Conservation (phyloP, 2,113 vertebrate species). For the Rissa tridactyla region DNA sequence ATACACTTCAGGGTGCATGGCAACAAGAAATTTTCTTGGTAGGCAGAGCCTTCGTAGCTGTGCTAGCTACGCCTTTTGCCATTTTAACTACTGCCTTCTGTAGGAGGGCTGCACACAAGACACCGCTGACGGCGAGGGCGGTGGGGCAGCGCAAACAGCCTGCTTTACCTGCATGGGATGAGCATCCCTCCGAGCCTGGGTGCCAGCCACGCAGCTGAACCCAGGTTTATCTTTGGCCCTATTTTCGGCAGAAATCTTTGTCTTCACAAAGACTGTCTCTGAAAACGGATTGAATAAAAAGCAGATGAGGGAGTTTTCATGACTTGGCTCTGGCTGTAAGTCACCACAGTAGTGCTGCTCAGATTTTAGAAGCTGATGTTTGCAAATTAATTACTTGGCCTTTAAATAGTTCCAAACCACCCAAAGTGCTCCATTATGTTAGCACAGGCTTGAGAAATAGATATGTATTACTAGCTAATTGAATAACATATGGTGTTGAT, state of each 20-base stretch:
- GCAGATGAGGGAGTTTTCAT: neutral
- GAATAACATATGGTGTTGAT: constrained; percentile 71
- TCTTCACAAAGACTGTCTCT: neutral
- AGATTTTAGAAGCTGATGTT: constrained; percentile 53
- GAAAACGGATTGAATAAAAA: neutral
- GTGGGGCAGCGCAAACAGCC: neutral
- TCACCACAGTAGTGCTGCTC: neutral
- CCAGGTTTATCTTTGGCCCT: rapidly evolving
- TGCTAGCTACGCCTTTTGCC: neutral
- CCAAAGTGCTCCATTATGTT: constrained; percentile 57
- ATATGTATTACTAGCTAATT: constrained; percentile 65
- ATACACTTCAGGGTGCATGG: too few relatives aligned
- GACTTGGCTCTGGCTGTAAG: neutral
- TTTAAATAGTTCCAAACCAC: constrained; percentile 60
- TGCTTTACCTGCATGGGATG: neutral
- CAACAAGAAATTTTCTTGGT: neutral
- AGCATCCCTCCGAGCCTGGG: neutral
- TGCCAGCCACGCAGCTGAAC: neutral
- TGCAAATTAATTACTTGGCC: constrained; percentile 63
- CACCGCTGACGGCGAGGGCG: neutral
- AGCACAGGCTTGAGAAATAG: constrained; percentile 59
- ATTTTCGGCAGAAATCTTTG: neutral
- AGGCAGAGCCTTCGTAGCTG: neutral
- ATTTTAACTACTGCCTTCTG: neutral
- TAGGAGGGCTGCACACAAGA: neutral